These are phyloP conservation scores for Dicyrtoma fusca DNA, from an alignment of 2,888 invertebrate species.

Conservation along the genomic window DNA sequence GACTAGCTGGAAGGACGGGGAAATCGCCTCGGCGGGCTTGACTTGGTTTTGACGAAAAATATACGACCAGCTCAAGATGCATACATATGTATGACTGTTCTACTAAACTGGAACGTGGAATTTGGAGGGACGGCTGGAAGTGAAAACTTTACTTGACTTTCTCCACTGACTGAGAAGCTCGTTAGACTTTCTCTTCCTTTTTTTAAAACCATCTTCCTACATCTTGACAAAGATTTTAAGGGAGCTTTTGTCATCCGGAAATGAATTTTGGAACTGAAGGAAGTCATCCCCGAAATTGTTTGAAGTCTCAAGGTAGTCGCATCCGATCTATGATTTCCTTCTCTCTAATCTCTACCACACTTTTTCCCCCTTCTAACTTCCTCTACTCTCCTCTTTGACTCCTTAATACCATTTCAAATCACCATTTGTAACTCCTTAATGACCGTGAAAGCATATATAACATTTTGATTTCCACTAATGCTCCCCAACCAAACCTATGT, in stretches of 20 bases:
- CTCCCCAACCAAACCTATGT: background rate
- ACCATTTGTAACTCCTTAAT: background rate
- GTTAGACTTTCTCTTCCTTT: background rate
- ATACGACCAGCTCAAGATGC: too few species aligned
- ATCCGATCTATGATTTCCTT: constrained; percentile 15
- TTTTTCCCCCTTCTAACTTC: background rate
- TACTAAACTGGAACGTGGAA: too few species aligned
- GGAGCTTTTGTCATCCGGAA: constrained; percentile 25
- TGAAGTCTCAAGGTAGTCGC: constrained; percentile 19
- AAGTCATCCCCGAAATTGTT: constrained; percentile 12
- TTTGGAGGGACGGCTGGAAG: too few species aligned
- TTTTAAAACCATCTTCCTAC: background rate
- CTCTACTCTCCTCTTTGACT: background rate
- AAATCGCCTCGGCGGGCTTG: too few species aligned
- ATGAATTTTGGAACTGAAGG: constrained; percentile 8
- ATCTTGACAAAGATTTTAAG: background rate
- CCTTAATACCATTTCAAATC: constrained; percentile 1
- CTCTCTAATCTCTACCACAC: background rate
- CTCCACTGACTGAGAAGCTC: background rate
- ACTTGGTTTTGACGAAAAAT: too few species aligned
- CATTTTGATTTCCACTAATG: background rate
- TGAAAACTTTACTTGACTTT: too few species aligned
- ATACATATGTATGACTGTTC: too few species aligned
- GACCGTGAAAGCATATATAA: background rate
- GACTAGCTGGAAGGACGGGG: too few species aligned